Conservation (phyloP, 2,888 invertebrate species). For the Agonum fuliginosum region DNA sequence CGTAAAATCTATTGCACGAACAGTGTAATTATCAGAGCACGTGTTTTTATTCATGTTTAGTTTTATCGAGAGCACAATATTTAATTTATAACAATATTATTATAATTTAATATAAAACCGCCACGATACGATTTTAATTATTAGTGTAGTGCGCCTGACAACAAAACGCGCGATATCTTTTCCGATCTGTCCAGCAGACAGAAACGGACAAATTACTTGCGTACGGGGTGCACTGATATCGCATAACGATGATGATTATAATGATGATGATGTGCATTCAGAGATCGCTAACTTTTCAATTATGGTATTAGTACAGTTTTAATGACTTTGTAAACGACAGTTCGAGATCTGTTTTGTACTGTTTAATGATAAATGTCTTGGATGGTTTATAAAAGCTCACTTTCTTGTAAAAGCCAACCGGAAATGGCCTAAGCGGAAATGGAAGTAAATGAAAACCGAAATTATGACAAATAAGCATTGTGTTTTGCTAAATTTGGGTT, state of each 20-base stretch:
- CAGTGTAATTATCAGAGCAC: no score
- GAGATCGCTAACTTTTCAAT: constrained; percentile 45
- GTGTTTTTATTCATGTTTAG: background rate
- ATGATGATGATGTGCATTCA: constrained; percentile 42
- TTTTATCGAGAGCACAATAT: constrained; percentile 1
- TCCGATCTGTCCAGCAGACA: constrained; percentile 27
- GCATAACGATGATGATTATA: constrained; percentile 37
- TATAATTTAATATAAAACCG: background rate
- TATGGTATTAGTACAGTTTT: constrained; percentile 41
- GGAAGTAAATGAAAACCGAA: constrained; percentile 1
- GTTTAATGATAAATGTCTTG: constrained; percentile 12
- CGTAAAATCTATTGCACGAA: no score
- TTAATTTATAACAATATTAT: background rate
- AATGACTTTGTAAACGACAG: constrained; percentile 41
- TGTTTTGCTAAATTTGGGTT: constrained; percentile 23
- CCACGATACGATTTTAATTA: constrained; percentile 27
- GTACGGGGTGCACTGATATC: constrained; percentile 33
- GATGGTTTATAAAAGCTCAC: constrained; percentile 2
- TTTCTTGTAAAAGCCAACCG: constrained; percentile 19
- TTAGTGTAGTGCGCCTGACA: background rate
- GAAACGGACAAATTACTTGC: constrained; percentile 22
- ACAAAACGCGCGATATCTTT: constrained; percentile 7
- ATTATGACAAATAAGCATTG: constrained; percentile 41
- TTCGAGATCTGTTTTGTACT: constrained; percentile 31
- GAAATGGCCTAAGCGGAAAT: constrained; percentile 23